Conservation (phyloP, 2,113 vertebrate genomes). For the Aegotheles bennettii region DNA sequence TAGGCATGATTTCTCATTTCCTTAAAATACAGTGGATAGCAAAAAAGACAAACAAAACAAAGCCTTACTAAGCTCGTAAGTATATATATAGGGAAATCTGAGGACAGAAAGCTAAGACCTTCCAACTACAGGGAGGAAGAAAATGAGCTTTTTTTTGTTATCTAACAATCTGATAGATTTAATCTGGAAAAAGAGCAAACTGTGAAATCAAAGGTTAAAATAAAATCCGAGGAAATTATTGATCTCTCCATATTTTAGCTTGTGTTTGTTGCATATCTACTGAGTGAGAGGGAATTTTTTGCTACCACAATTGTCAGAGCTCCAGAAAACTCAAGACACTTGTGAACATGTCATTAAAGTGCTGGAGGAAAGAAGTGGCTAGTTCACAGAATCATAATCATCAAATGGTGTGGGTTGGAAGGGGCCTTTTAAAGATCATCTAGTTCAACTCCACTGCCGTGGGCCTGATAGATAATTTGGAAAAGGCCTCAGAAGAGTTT, state of each 20-base stretch:
- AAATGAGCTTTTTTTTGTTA: not conserved
- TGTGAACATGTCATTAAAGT: not conserved
- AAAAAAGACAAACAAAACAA: not conserved
- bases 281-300: not conserved
- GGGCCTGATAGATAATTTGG: not conserved
- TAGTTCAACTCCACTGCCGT: not conserved
- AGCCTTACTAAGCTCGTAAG: not conserved
- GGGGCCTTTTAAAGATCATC: not conserved
- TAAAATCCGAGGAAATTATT: not conserved
- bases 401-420: not conserved
- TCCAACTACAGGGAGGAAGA: not conserved
- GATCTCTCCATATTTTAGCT: not conserved
- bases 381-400: not conserved
- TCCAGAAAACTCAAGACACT: not conserved
- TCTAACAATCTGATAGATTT: not conserved
- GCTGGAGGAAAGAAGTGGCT: not conserved
- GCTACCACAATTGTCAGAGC: not conserved
- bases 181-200: not conserved
- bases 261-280: not conserved
- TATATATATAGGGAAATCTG: not conserved
- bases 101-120: not conserved
- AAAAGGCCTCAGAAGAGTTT: not conserved
- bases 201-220: not conserved
- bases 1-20: not conserved
- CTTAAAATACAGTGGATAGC: not conserved